Conservation (phyloP, 2,888 invertebrate genomes). For the Polietes domitor region DNA sequence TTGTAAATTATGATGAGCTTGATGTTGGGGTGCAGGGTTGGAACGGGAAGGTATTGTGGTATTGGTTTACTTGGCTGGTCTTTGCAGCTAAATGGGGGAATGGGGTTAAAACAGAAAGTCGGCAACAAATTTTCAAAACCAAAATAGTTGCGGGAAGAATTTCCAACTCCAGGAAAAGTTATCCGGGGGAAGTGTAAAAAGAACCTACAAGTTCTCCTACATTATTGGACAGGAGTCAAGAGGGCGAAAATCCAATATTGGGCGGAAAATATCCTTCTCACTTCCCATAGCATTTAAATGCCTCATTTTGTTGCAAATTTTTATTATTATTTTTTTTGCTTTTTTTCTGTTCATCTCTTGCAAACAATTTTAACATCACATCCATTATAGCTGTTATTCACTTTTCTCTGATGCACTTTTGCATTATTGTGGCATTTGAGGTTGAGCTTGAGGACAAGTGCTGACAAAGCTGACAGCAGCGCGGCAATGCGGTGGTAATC, state of each 20-base stretch:
- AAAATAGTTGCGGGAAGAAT: background rate
- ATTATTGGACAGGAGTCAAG: no score
- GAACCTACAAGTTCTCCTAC: no score
- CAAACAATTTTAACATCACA: background rate
- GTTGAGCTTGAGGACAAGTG: constrained; percentile 62
- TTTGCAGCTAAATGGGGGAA: constrained; percentile 60
- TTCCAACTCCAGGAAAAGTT: no score
- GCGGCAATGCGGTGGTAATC: constrained; percentile 28
- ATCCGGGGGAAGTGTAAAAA: no score
- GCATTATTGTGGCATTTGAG: constrained; percentile 61
- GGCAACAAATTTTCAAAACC: no score
- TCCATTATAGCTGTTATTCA: background rate
- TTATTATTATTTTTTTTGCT: no score
- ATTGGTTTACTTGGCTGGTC: background rate
- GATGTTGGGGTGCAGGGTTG: background rate
- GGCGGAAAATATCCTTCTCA: no score
- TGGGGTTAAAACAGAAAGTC: constrained; percentile 63
- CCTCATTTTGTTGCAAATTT: no score
- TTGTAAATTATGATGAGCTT: constrained; percentile 57
- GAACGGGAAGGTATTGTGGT: background rate
- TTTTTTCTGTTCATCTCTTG: no score
- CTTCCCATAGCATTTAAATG: no score
- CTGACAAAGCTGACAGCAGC: constrained; percentile 29
- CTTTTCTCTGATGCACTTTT: constrained; percentile 19
- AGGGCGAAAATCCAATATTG: no score